phyloP scores from a whole-genome alignment of 1,140 invertebrate genomes.

The Drosophila pseudoananassae region DNA sequence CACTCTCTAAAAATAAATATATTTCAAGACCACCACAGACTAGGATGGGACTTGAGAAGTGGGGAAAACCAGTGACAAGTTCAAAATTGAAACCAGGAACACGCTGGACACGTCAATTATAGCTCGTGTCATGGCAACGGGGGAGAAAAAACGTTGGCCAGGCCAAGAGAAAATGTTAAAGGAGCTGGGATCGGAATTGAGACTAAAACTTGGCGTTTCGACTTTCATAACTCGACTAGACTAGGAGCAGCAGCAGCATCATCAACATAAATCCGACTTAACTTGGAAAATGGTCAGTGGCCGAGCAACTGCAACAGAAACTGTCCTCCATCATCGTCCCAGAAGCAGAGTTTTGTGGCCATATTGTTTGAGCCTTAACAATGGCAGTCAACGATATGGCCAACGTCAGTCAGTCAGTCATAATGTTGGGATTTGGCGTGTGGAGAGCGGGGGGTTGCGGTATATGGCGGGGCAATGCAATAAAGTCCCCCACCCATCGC shows the following conservation, averaged over 20 bases:
- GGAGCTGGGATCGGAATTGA: constrained; percentile 1
- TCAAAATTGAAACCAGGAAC: constrained; percentile 48
- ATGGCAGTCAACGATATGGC: constrained; percentile 24
- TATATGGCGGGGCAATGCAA: background rate
- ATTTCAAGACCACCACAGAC: constrained; percentile 17
- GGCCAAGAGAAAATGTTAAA: background rate
- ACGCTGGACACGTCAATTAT: constrained; percentile 58
- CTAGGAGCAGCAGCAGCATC: constrained; percentile 14
- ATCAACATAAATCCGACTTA: constrained; percentile 79
- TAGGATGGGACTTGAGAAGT: background rate
- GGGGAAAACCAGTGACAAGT: constrained; percentile 21
- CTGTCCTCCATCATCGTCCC: background rate
- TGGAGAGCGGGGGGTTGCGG: too few species aligned
- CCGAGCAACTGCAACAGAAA: constrained; percentile 10
- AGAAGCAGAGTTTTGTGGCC: constrained; percentile 2
- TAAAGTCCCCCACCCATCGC: background rate
- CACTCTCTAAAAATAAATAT: constrained; percentile 24
- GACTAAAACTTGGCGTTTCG: constrained; percentile 2
- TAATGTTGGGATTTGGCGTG: constrained; percentile 30
- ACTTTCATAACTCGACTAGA: constrained; percentile 23
- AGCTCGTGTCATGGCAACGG: constrained; percentile 38
- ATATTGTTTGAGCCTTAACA: constrained; percentile 24
- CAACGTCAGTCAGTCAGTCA: constrained; percentile 30
- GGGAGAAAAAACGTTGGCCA: constrained; percentile 4
- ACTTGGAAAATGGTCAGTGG: constrained; percentile 41